Evolutionary conservation across 2,797 vertebrate genomes (phyloP).

Genomic region (Capromys pilorides): DNA sequence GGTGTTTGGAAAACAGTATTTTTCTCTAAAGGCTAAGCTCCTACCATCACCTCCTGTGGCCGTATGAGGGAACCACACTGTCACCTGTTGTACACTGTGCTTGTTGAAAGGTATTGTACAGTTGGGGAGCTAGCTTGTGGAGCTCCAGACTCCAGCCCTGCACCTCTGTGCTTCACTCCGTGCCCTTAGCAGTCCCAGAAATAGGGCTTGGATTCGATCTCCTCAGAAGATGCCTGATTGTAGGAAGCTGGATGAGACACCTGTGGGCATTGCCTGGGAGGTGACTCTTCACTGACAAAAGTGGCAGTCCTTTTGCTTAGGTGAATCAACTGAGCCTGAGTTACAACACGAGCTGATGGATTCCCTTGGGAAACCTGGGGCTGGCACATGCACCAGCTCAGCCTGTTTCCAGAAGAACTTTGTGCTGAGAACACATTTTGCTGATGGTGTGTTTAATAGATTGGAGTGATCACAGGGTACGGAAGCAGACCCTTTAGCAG

Average conservation of each 20-base stretch:
- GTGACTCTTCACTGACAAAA: neutral
- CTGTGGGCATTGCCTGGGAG: neutral
- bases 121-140: neutral
- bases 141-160: neutral
- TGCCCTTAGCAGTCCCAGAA: neutral
- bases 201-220: neutral
- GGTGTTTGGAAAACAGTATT: neutral
- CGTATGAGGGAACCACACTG: neutral
- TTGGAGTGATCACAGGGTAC: neutral
- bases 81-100: neutral
- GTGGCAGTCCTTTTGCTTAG: neutral
- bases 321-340: neutral
- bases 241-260: neutral
- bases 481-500: no score
- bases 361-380: neutral
- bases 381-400: neutral
- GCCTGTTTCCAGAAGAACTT: constrained; percentile 12
- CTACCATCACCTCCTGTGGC: neutral
- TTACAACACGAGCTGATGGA: neutral
- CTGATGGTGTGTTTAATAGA: neutral
- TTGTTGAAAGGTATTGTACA: neutral
- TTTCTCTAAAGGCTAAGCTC: neutral
- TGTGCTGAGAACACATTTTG: neutral
- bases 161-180: neutral
- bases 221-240: neutral